Percentiles rank a stretch among this genome's conserved stretches.
Evolutionary conservation across 2,113 vertebrate genomes (phyloP).

Genomic region (Oncorhynchus masou): DNA sequence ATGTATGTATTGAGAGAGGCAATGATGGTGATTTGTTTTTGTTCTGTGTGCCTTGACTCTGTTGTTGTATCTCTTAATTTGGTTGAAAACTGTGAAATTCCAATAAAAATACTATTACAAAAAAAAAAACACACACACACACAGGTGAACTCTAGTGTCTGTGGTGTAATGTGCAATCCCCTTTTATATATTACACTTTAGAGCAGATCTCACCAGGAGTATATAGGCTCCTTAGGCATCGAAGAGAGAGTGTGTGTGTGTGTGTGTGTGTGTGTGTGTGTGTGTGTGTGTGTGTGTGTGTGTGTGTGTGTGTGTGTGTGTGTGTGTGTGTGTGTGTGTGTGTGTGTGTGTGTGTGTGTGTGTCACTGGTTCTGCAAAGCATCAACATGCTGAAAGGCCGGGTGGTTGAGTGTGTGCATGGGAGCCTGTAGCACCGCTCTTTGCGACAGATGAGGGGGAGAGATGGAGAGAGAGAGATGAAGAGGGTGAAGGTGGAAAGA

Average conservation of each 20-base stretch:
- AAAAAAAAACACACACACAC: too few species aligned
- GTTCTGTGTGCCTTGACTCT: too few species aligned
- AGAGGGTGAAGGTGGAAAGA: not conserved
- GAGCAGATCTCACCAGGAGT: not conserved
- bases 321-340: not conserved
- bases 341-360: not conserved
- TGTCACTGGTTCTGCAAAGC: not conserved
- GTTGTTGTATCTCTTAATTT: too few species aligned
- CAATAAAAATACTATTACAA: too few species aligned
- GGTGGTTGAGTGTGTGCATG: slow-evolving; percentile 7
- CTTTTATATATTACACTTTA: not conserved
- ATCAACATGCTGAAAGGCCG: not conserved
- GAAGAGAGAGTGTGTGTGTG: not conserved
- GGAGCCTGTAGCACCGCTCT: not conserved
- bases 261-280: not conserved
- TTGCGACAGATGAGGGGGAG: not conserved
- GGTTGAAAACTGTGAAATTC: too few species aligned
- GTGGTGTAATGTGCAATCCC: not conserved
- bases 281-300: not conserved
- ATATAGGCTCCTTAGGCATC: not conserved
- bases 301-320: not conserved
- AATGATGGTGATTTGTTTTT: too few species aligned
- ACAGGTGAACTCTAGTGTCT: not conserved
- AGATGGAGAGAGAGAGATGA: not conserved
- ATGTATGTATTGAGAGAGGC: too few species aligned